Conservation (phyloP, 2,888 invertebrate genomes). For the Mystacides longicornis region DNA sequence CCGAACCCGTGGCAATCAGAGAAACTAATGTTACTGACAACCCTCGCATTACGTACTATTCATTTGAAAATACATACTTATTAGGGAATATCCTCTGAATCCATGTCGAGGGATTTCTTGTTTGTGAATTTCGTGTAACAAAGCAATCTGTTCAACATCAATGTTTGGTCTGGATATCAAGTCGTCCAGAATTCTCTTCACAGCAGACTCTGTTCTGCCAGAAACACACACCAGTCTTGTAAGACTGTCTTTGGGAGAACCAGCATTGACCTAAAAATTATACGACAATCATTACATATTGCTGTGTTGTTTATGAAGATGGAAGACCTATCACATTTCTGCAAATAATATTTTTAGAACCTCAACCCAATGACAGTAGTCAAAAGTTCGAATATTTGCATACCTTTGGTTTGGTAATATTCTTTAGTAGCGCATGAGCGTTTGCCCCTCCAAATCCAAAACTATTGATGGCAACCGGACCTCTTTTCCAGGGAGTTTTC, state of each 20-base stretch:
- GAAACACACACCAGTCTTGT: constrained; percentile 68
- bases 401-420: constrained; percentile 51
- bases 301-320: too few species aligned
- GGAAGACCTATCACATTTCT: too few species aligned
- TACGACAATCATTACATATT: too few species aligned
- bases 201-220: constrained; percentile 73
- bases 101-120: constrained; percentile 57
- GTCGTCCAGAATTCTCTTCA: constrained; percentile 56
- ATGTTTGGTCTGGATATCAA: constrained; percentile 53
- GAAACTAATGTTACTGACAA: too few species aligned
- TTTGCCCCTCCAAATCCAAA: constrained; percentile 93
- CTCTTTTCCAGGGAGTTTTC: constrained; percentile 61
- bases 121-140: constrained; percentile 53
- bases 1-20: too few species aligned
- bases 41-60: too few species aligned
- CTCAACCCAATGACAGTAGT: too few species aligned
- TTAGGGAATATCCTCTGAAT: constrained; percentile 66
- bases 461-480: constrained; percentile 77
- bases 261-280: constrained; percentile 47
- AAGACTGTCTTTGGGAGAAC: constrained; percentile 56
- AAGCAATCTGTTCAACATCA: constrained; percentile 54
- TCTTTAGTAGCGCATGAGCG: constrained; percentile 61
- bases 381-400: too few species aligned
- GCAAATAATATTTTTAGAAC: too few species aligned
- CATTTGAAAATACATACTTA: too few species aligned